Percentiles rank a stretch among this genome's conserved stretches.
Evolutionary conservation across 1,140 invertebrate species (phyloP).

Genomic region (Helicorthomorpha holstii): DNA sequence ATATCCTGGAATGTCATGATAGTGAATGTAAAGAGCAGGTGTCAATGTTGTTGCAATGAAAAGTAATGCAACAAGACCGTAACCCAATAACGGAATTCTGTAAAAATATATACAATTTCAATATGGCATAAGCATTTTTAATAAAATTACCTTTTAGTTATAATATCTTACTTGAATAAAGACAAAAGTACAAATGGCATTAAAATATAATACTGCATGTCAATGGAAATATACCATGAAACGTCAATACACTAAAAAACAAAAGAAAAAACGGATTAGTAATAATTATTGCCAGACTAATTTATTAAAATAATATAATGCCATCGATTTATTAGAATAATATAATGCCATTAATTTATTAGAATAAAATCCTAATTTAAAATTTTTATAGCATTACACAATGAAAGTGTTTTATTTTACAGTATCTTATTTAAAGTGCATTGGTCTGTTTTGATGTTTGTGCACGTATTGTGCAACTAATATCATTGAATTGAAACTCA

Average conservation of each 20-base stretch:
- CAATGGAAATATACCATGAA: slow-evolving; percentile 65
- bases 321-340: neutral
- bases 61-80: neutral
- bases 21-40: neutral
- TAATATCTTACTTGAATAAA: slow-evolving; percentile 6
- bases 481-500: no score
- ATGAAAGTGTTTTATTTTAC: neutral
- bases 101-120: no score
- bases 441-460: no score
- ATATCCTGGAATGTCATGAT: neutral
- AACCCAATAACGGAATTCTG: neutral
- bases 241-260: slow-evolving; percentile 49
- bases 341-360: neutral
- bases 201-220: slow-evolving; percentile 59
- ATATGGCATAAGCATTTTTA: no score
- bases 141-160: no score
- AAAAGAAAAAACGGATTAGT: neutral
- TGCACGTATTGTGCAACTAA: no score
- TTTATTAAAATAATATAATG: neutral
- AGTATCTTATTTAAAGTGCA: no score
- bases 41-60: neutral
- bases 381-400: neutral
- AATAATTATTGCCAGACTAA: neutral
- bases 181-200: slow-evolving; percentile 35
- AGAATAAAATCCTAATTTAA: neutral